Evolutionary conservation across 2,888 invertebrate species (phyloP), one percentile per base, ranked within the genome.

Genomic region (Drosophila barbarae): DNA sequence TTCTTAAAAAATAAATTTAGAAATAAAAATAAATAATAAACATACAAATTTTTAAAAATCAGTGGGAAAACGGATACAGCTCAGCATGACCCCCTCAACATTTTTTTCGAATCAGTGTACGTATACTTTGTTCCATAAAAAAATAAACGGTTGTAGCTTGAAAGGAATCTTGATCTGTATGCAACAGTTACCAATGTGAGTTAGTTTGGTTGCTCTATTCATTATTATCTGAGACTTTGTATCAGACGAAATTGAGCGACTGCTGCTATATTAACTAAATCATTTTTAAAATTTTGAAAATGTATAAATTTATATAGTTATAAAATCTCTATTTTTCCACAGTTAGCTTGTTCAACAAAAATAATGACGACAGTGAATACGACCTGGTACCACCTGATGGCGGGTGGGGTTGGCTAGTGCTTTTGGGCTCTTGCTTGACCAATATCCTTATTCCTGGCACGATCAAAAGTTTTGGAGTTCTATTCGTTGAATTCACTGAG

Each of bases 381-480:
- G 94, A 94, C 87, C 90, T 94, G 90, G 94, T 95, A 42, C 95
- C 95, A 52, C 95, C 90, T 32, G 95, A 96, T 88, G 95, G 95
- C 26, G 94, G 94, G 72, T 95, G 95, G 95, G 95, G 95, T 58
- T 96, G 95, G 95, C 91, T 93, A 84, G 93, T 95, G 67, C 77
- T 93, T 85, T 83, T 92, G 89, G 93, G 95, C 50, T 93, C 95
- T 5, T 95, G 95, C 57, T 89, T 95, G 84, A 95, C 96, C 57
- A 96, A 96, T 87, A 93, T 96, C 74, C 90, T 96, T 23, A 94
- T 96, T 36, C 96, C 96, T 6, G 96, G 96, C 38, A 95, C 95
- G 0, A 94, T 96, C 49, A 96, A 96, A 88, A 96, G 96, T 4
- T 96, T 96, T 84, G 96, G 96, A 13, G 95, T 96, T 0, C 90